Base-by-base conservation (phyloP, 2,797 vertebrate genomes). In the Tauraco hartlaubi region DNA sequence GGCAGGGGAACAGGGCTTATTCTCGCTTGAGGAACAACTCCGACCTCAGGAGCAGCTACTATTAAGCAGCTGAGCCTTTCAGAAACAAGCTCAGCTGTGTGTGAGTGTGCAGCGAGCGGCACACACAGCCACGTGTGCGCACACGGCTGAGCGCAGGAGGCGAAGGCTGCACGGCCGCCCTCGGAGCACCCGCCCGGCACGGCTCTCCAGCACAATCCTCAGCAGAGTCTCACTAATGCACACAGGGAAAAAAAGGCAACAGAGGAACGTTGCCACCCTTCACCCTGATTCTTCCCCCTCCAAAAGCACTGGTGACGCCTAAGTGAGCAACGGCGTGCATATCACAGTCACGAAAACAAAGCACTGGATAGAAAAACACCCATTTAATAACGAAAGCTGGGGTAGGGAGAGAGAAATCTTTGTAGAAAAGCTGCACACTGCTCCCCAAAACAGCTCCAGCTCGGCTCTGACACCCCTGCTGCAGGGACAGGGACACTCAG, bases 151-250 rank as follows among this genome's bases (percentile, higher is more conserved):
- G 68, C 5, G 4, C 66, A 14, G 55, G 51, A 62, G 69, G 58
- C 0, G 2, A 68, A 5, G 58, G 76, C 68, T 66, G 49, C 54
- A 5, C 3, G 1, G 49, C n/a, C 2, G 0, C 74, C 44, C 58
- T n/a, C 0, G 0, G 37, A 51, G 59, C 0, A 0, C 52, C 56
- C 62, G n/a, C 71, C 61, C 4, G 1, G 75, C 54, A 15, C 2
- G 0, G 46, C 62, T 72, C 80, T 19, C 18, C 88, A n/a, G 72
- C 88, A 44, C 3, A 2, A 43, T 16, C 88, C 85, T 49, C 23
- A 2, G 56, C 61, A 44, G 20, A 46, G 41, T 6, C 79, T 46
- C 56, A 25, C 83, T 5, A 1, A 61, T 3, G 9, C 19, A n/a
- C 28, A 31, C 7, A 20, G 71, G 5, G 15, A 1, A 26, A 43